Conservation (phyloP, 2,797 vertebrate species). For the Brotula barbata region DNA sequence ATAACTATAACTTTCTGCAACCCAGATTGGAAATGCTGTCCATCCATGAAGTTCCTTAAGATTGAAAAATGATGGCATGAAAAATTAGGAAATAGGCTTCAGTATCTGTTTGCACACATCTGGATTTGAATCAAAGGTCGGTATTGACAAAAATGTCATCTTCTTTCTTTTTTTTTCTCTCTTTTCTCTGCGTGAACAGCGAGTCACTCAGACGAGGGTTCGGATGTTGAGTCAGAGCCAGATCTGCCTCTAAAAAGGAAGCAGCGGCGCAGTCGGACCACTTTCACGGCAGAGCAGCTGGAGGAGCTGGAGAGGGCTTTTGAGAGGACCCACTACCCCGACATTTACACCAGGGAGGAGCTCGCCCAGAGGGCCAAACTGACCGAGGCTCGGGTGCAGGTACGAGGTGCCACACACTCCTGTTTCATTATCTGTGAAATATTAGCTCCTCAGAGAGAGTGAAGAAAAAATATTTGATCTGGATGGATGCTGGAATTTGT, state of each 20-base stretch:
- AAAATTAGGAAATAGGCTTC: no score
- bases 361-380: conserved; percentile 94
- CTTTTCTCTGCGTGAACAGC: conserved; percentile 63
- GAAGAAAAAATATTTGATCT: background rate
- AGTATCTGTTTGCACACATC: no score
- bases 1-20: no score
- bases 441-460: background rate
- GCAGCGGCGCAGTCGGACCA: conserved; percentile 93
- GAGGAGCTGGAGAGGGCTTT: conserved; percentile 96
- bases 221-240: conserved; percentile 94
- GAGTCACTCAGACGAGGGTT: conserved; percentile 93
- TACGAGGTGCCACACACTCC: conserved; percentile 45
- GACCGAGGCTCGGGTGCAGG: conserved; percentile 95
- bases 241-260: conserved; percentile 93
- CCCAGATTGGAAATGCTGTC: background rate
- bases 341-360: conserved; percentile 96
- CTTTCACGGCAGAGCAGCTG: conserved; percentile 93
- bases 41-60: background rate
- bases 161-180: background rate
- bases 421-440: background rate
- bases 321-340: conserved; percentile 95
- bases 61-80: no score
- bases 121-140: background rate
- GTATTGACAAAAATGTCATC: background rate
- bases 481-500: conserved; percentile 12